Evolutionary conservation across 2,888 invertebrate genomes (phyloP).

Genomic region (Tanytarsus gracilentus): DNA sequence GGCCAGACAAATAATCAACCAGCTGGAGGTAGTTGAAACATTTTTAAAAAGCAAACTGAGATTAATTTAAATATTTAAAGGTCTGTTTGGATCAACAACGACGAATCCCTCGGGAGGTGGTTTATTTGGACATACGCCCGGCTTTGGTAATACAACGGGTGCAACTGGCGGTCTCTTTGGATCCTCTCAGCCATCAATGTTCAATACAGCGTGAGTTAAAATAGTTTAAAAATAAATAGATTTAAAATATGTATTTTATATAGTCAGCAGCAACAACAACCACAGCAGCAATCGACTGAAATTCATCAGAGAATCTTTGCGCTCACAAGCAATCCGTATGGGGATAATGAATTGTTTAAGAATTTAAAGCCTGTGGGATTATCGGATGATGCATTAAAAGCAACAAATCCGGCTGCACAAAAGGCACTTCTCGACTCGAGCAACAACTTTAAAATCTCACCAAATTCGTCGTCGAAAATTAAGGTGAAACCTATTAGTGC

Average conservation of each 20-base stretch:
- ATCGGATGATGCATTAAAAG: conserved; percentile 58
- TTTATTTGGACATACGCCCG: conserved; percentile 31
- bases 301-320: conserved; percentile 66
- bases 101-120: conserved; percentile 22
- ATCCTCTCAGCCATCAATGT: conserved; percentile 35
- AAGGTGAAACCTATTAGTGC: conserved; percentile 42
- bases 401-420: conserved; percentile 63
- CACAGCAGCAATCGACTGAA: conserved; percentile 29
- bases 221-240: not conserved
- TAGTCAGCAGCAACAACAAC: conserved; percentile 37
- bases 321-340: conserved; percentile 73
- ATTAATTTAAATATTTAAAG: too few relatives aligned
- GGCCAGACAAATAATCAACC: conserved; percentile 32
- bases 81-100: conserved; percentile 33
- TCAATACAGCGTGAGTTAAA: not conserved
- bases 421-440: conserved; percentile 51
- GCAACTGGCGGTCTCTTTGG: conserved; percentile 50
- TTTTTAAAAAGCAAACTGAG: too few relatives aligned
- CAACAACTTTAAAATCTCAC: conserved; percentile 50
- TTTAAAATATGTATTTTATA: not conserved
- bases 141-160: conserved; percentile 46
- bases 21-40: too few relatives aligned
- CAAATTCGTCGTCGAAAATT: conserved; percentile 50
- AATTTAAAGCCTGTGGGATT: conserved; percentile 51
- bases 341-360: conserved; percentile 76